Conservation (phyloP, 2,113 vertebrate species). For the Echinops telfairi region DNA sequence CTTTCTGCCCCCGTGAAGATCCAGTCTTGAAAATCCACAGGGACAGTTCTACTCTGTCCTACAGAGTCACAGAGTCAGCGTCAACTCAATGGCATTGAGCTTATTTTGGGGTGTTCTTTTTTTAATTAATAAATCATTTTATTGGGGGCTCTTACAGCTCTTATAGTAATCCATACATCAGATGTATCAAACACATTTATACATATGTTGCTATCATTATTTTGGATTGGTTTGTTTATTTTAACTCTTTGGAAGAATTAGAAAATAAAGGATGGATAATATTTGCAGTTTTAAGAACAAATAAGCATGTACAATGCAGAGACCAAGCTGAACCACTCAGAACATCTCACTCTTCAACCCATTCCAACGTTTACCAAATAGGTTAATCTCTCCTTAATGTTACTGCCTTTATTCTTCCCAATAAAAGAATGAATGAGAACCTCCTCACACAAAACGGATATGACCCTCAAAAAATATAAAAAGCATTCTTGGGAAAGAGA, state of each 20-base stretch:
- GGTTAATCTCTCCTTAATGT: neutral
- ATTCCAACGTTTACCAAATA: neutral
- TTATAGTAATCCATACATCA: no score
- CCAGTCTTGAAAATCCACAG: no score
- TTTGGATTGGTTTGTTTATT: no score
- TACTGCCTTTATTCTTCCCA: conserved; percentile 6
- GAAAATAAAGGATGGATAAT: conserved; percentile 1
- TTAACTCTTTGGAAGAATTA: conserved; percentile 16
- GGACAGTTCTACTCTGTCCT: no score
- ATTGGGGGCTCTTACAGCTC: no score
- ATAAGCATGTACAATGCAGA: conserved; percentile 13
- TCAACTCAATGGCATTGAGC: no score
- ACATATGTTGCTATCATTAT: no score
- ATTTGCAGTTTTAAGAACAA: conserved; percentile 26
- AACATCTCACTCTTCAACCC: neutral
- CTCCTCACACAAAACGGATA: neutral
- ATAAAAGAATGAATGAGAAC: conserved; percentile 31
- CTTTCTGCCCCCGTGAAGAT: no score
- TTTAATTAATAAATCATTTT: no score
- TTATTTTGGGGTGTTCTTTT: no score
- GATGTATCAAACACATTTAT: no score
- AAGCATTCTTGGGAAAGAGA: conserved; percentile 7
- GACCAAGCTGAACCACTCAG: neutral
- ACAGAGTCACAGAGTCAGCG: no score
- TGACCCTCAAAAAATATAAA: neutral